phyloP scores from a whole-genome alignment of 2,888 invertebrate genomes.

The Pyrgus malvae region DNA sequence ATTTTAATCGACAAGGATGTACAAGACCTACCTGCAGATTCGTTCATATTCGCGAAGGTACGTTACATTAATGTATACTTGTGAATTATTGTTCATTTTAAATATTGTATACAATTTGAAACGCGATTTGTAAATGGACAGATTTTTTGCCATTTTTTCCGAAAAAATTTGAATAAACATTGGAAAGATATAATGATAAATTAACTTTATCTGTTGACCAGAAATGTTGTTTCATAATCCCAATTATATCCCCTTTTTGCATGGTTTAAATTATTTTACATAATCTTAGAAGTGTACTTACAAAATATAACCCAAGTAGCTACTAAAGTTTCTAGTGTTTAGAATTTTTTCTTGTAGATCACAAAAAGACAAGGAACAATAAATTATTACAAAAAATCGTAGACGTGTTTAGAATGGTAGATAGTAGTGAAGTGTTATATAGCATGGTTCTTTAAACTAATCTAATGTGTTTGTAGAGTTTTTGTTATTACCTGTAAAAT shows the following conservation, averaged over 20 bases:
- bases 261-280: slow-evolving; percentile 11
- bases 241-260: slow-evolving; percentile 13
- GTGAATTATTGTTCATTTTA: not conserved
- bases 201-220: not conserved
- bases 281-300: slow-evolving; percentile 14
- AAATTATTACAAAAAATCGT: slow-evolving; percentile 1
- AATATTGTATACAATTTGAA: not conserved
- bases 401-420: slow-evolving; percentile 16
- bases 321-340: slow-evolving; percentile 10
- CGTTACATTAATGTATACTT: slow-evolving; percentile 44
- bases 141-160: not conserved
- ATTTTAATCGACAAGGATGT: slow-evolving; percentile 99
- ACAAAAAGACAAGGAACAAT: not conserved
- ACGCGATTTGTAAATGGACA: not conserved
- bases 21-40: slow-evolving; percentile 98
- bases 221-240: not conserved
- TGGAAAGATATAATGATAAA: not conserved
- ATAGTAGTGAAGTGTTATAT: slow-evolving; percentile 15
- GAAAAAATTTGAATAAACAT: too few relatives aligned
- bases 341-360: slow-evolving; percentile 10
- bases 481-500: not conserved
- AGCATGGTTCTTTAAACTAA: slow-evolving; percentile 18
- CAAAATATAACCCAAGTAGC: slow-evolving; percentile 16
- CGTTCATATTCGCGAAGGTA: slow-evolving; percentile 98
- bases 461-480: not conserved